Evolutionary conservation across 2,888 invertebrate species (phyloP).

Genomic region (Stictocephala bisonia): DNA sequence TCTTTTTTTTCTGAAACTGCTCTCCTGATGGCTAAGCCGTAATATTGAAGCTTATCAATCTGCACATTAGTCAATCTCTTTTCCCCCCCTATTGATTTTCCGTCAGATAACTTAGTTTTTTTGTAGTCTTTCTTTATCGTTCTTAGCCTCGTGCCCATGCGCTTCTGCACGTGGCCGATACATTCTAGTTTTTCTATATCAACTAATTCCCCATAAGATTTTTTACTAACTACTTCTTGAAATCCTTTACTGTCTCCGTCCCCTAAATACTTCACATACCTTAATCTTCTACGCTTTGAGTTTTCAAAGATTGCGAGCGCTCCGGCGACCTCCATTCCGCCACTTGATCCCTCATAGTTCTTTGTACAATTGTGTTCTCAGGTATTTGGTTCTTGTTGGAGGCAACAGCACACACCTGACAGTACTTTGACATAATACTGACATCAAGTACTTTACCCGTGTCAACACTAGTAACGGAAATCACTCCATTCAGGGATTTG

Average conservation of each 20-base stretch:
- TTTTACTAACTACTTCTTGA: too few relatives aligned
- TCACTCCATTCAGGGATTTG: slow-evolving; percentile 14
- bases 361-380: slow-evolving; percentile 27
- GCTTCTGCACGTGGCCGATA: too few relatives aligned
- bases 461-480: slow-evolving; percentile 19
- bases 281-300: too few relatives aligned
- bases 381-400: background rate
- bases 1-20: slow-evolving; percentile 52
- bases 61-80: slow-evolving; percentile 55
- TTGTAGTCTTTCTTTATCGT: slow-evolving; percentile 37
- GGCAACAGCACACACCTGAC: background rate
- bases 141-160: too few relatives aligned
- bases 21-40: slow-evolving; percentile 57
- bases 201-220: too few relatives aligned
- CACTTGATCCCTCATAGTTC: too few relatives aligned
- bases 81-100: slow-evolving; percentile 51
- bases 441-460: slow-evolving; percentile 39
- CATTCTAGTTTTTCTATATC: too few relatives aligned
- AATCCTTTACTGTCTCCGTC: too few relatives aligned
- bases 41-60: slow-evolving; percentile 58
- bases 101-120: slow-evolving; percentile 27
- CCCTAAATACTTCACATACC: too few relatives aligned
- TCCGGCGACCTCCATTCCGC: too few relatives aligned
- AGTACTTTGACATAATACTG: slow-evolving; percentile 28
- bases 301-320: too few relatives aligned